phyloP scores from a whole-genome alignment of 2,797 vertebrate genomes.

The Columba guinea region DNA sequence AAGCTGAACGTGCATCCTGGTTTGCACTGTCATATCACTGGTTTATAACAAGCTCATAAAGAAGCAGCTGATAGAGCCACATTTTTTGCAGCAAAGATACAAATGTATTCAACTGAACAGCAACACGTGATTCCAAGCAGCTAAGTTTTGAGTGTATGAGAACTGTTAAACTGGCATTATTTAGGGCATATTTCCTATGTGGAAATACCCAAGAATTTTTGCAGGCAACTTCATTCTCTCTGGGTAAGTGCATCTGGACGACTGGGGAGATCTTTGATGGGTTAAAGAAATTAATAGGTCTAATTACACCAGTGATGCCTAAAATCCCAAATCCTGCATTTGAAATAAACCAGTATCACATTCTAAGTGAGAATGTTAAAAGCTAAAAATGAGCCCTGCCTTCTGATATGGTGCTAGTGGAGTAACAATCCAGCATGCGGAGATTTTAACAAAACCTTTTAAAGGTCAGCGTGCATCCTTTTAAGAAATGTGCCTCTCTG shows the following conservation, averaged over 20 bases:
- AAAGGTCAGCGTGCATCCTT: not conserved
- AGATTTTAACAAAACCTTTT: not conserved
- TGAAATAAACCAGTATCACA: not conserved
- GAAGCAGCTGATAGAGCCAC: constrained; percentile 1
- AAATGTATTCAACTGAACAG: not conserved
- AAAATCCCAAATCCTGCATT: not conserved
- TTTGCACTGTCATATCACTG: constrained; percentile 4
- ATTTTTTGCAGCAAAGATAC: not conserved
- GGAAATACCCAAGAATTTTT: not conserved
- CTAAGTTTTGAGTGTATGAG: not conserved
- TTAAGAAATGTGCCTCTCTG: not conserved
- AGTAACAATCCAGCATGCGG: not conserved
- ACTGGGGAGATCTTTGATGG: not conserved
- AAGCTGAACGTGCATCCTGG: constrained; percentile 8
- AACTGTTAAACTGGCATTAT: constrained; percentile 10
- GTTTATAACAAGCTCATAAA: constrained; percentile 34
- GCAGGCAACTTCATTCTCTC: not conserved
- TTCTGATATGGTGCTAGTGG: not conserved
- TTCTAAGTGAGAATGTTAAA: not conserved
- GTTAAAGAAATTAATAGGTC: not conserved
- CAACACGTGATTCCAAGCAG: not conserved
- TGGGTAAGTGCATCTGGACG: not conserved
- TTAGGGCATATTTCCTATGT: not conserved
- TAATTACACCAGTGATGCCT: not conserved
- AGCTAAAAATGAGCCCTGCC: not conserved